Evolutionary conservation across 2,797 vertebrate species (phyloP), one percentile per base, ranked within the genome.

Genomic region (Microctenopoma lineatum): DNA sequence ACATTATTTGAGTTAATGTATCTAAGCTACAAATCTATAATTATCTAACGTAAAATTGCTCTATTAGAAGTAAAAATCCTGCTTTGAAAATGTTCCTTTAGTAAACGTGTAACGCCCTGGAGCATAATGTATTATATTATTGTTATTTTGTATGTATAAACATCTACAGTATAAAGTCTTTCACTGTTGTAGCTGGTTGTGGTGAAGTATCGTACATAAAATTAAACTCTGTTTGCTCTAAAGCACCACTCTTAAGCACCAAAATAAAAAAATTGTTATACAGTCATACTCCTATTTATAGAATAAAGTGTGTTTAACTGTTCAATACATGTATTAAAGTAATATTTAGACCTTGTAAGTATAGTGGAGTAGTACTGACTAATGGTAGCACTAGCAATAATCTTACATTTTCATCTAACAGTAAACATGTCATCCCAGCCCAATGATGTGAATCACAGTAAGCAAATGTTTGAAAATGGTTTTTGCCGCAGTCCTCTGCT

Each of bases 401-500:
- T 11, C 12, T 3, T n/a, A 4, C 0, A 41, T 38, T 29, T 34
- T n/a, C 2, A 38, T 38, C 11, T 38, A 38, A 3, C 44, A 62
- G 15, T 32, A 27, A 70, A 53, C 29, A 32, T 32, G 29, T 32
- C 8, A 12, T 45, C 15, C 6, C 7, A 46, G 16, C 6, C 27
- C 5, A 63, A 16, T 46, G 18, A 32, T 59, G 25, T 36, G 32
- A 61, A 41, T 14, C 10, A 51, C 5, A 53, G 7, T 25, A 2
- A 52, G 41, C 12, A 62, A 52, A 45, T 36, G 38, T 53, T 16
- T 29, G 4, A 60, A 70, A 52, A 4, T 1, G 54, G 25, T 63
- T 59, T 66, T 46, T 27, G 57, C 16, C n/a, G 47, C 47, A 42
- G 0, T 67, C 26, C 1, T 67, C 3, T 41, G 7, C 52, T 26